A percentile compares a stretch with the other conserved stretches of the same genome.
Conservation (phyloP, 2,888 invertebrate genomes). For the Lasioglossum leucozonium region DNA sequence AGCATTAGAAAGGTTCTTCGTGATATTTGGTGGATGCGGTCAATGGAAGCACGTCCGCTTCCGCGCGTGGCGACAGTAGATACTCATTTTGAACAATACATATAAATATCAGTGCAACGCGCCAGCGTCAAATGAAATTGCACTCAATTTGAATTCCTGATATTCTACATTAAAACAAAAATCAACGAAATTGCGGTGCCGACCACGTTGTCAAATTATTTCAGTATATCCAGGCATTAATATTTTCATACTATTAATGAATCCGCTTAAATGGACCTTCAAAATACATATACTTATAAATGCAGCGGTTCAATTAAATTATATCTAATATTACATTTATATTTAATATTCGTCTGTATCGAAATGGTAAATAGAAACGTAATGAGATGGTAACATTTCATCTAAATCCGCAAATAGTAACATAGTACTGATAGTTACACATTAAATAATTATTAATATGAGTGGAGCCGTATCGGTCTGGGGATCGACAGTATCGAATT, state of each 20-base stretch:
- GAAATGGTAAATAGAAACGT: not conserved
- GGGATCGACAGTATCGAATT: not conserved
- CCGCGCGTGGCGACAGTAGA: not conserved
- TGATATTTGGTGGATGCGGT: not conserved
- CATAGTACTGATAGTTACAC: not conserved
- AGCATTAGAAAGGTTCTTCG: not conserved
- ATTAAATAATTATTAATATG: not conserved
- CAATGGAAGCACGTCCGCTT: not conserved
- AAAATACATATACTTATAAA: not conserved
- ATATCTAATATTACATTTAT: not conserved
- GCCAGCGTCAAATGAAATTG: not conserved
- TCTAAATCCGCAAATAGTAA: not conserved
- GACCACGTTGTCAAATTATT: not conserved
- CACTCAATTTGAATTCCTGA: not conserved
- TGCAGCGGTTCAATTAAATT: not conserved
- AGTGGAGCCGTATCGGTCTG: not conserved
- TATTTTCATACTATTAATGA: no score
- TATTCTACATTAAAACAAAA: slow-evolving; percentile 1
- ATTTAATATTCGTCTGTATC: not conserved
- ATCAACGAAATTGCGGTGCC: not conserved
- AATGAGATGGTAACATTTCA: not conserved
- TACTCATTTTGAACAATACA: not conserved
- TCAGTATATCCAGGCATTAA: not conserved
- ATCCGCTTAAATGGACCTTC: not conserved
- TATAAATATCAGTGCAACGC: not conserved